Percentiles rank a stretch among this genome's conserved stretches.
phyloP scores from a whole-genome alignment of 2,797 vertebrate species.

The Spondyliosoma cantharus region DNA sequence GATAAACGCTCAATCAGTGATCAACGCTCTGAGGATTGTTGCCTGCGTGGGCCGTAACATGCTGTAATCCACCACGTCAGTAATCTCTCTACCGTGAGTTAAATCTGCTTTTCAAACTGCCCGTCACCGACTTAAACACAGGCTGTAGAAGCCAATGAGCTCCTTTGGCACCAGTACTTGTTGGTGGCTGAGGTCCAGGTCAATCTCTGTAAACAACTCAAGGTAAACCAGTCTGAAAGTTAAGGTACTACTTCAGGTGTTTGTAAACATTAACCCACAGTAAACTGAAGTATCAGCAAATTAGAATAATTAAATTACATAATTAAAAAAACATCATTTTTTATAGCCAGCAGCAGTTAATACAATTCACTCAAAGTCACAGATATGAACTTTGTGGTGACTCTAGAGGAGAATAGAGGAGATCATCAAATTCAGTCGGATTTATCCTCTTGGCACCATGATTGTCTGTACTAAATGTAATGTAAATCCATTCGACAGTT shows the following conservation, averaged over 20 bases:
- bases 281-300: not conserved
- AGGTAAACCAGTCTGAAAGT: not conserved
- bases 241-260: not conserved
- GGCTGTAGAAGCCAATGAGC: conserved; percentile 5
- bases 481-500: not conserved
- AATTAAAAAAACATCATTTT: not conserved
- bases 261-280: not conserved
- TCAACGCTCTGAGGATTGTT: conserved; percentile 21
- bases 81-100: conserved; percentile 54
- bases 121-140: conserved; percentile 28
- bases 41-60: conserved; percentile 14
- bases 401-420: too few relatives aligned
- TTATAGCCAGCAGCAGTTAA: too few relatives aligned
- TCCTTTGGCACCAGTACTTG: not conserved
- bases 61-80: conserved; percentile 60
- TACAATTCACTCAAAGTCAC: too few relatives aligned
- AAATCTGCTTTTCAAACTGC: conserved; percentile 47
- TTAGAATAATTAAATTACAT: not conserved
- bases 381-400: too few relatives aligned
- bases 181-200: not conserved
- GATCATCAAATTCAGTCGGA: too few relatives aligned
- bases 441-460: too few relatives aligned
- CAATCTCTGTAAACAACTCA: not conserved
- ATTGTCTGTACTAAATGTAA: too few relatives aligned
- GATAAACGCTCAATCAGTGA: conserved; percentile 28